Base-by-base conservation (phyloP, 2,797 vertebrate genomes). In the Eremophila alpestris region DNA sequence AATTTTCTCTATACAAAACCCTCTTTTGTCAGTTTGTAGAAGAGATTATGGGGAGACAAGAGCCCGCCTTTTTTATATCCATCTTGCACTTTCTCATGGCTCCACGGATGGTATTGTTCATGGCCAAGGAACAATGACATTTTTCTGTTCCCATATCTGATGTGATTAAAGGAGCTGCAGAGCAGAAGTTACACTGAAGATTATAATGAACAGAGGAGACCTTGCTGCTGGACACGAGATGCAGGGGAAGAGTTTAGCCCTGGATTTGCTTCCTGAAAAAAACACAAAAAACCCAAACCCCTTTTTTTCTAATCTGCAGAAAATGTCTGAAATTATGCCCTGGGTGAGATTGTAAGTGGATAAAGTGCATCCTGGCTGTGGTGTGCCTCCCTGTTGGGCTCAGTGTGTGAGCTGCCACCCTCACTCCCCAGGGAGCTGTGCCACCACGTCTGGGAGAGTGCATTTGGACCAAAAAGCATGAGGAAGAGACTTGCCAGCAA, bases 1-100 rank as follows among this genome's bases (percentile, higher is more conserved):
- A 96, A 96, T 97, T 96, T 97, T 97, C 96, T 87, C 95, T 41
- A 90, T 89, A 96, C 95, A 97, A 96, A 97, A 93, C 95, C 96
- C 88, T 92, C 95, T 97, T 96, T 96, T 97, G 95, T 97, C 94
- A 90, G 90, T 93, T 89, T 94, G 94, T 86, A 96, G 96, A 81
- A 89, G 94, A 97, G 96, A 95, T 96, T 95, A 96, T 95, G 90
- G 90, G 94, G 83, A 90, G 89, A 95, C 95, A 96, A 96, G 95
- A 87, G 95, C 93, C 95, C 6, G 75, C 93, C 88, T 96, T 96
- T 93, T 92, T 92, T 90, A 93, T 77, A 94, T 76, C 96, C 94
- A 90, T 96, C 92, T 94, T 91, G 94, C 11, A 29, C 93, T 95
- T 95, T 97, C 95, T 95, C 92, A 87, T 93, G 93, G 96, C 90